A percentile compares a stretch with the other conserved stretches of the same genome.
Conservation (phyloP, 2,113 vertebrate species). For the Platichthys flesus region DNA sequence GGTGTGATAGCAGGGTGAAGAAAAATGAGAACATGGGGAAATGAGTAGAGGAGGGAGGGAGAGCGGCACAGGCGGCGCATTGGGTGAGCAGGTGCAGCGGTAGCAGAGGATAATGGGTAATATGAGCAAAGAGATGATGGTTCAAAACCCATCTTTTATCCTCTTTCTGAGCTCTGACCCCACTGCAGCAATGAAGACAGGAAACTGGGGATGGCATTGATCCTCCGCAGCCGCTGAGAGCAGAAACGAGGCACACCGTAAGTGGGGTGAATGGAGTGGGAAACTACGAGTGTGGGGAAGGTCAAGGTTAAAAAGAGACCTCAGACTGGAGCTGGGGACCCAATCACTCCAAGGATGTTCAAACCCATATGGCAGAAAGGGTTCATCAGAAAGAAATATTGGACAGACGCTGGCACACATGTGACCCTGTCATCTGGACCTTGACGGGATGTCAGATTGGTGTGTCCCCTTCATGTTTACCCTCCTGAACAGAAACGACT, state of each 20-base stretch:
- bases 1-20: slow-evolving; percentile 6
- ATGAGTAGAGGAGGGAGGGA: slow-evolving; percentile 8
- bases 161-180: slow-evolving; percentile 69
- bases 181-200: slow-evolving; percentile 42
- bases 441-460: slow-evolving; percentile 31
- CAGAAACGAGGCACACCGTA: slow-evolving; percentile 29
- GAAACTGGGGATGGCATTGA: slow-evolving; percentile 16
- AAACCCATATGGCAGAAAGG: slow-evolving; percentile 52
- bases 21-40: slow-evolving; percentile 29
- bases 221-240: slow-evolving; percentile 43
- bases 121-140: slow-evolving; percentile 69
- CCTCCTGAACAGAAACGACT: neutral
- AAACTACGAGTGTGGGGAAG: slow-evolving; percentile 37
- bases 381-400: slow-evolving; percentile 58
- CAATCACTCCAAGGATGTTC: slow-evolving; percentile 63
- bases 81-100: slow-evolving; percentile 73
- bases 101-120: slow-evolving; percentile 71
- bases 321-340: slow-evolving; percentile 50
- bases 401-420: slow-evolving; percentile 54
- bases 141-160: slow-evolving; percentile 73
- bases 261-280: slow-evolving; percentile 26
- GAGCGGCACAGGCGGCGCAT: neutral
- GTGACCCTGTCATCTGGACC: slow-evolving; percentile 47
- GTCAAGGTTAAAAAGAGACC: slow-evolving; percentile 61
- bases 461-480: slow-evolving; percentile 23